Conservation (phyloP, 2,888 invertebrate genomes). For the Pycnomerus fuliginosus region DNA sequence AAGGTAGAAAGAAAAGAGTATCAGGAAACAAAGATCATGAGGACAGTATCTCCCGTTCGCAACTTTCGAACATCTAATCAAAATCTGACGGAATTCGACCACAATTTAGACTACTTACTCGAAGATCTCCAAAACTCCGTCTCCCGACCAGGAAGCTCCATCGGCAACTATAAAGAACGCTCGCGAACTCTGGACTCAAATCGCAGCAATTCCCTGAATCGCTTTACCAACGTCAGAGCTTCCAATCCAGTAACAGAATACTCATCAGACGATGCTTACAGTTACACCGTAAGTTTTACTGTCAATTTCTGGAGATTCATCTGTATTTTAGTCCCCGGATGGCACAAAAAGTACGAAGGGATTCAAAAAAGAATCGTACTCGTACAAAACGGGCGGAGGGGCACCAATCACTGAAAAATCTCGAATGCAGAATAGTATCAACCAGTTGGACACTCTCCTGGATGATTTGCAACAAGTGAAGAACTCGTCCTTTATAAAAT, state of each 20-base stretch:
- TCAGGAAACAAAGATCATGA: conserved; percentile 47
- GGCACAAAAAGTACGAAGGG: conserved; percentile 47
- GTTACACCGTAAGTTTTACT: conserved; percentile 42
- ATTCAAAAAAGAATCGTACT: conserved; percentile 50
- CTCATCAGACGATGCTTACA: conserved; percentile 49
- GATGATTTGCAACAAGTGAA: conserved; percentile 66
- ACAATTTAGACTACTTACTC: conserved; percentile 50
- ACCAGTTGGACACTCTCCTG: conserved; percentile 72
- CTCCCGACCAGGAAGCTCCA: conserved; percentile 46
- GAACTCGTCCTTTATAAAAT: conserved; percentile 40
- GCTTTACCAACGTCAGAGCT: conserved; percentile 44
- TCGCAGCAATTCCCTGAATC: conserved; percentile 44
- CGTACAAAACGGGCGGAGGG: conserved; percentile 40
- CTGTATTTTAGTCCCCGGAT: conserved; percentile 47
- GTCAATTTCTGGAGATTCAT: conserved; percentile 7
- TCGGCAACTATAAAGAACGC: conserved; percentile 40
- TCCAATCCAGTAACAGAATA: conserved; percentile 50
- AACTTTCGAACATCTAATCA: conserved; percentile 43
- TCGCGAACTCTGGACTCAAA: conserved; percentile 33
- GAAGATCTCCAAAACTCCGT: conserved; percentile 53
- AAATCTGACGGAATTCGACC: conserved; percentile 49
- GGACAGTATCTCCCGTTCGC: conserved; percentile 46
- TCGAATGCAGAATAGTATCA: conserved; percentile 62
- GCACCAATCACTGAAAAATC: conserved; percentile 36
- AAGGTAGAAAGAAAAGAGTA: conserved; percentile 51